Evolutionary conservation across 2,888 invertebrate genomes (phyloP).

Genomic region (Drosophila mayaguana): DNA sequence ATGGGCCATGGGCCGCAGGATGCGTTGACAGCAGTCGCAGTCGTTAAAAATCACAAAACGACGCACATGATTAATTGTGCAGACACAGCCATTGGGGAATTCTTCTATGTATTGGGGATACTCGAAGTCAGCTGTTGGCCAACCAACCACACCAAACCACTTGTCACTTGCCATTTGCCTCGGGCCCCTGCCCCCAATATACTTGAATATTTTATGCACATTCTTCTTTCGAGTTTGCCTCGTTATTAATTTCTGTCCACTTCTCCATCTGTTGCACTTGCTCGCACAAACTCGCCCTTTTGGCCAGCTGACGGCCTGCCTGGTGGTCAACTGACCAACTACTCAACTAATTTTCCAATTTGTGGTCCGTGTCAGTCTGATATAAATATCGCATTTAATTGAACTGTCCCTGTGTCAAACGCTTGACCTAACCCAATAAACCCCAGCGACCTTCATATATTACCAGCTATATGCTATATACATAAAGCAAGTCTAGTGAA

Average conservation of each 20-base stretch:
- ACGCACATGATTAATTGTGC: constrained; percentile 79
- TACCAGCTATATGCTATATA: constrained; percentile 46
- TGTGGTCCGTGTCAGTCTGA: constrained; percentile 68
- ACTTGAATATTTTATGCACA: constrained; percentile 50
- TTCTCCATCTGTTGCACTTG: constrained; percentile 21
- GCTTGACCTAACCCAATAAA: constrained; percentile 42
- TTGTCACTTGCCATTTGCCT: constrained; percentile 56
- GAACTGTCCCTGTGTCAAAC: constrained; percentile 55
- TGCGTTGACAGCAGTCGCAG: constrained; percentile 72
- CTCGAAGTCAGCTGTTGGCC: constrained; percentile 52
- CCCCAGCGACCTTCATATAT: constrained; percentile 38
- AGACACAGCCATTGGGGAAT: constrained; percentile 23
- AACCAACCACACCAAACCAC: constrained; percentile 36
- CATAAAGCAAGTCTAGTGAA: constrained; percentile 15
- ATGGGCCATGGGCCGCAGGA: constrained; percentile 51
- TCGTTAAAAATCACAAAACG: constrained; percentile 82
- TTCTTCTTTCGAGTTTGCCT: constrained; percentile 32
- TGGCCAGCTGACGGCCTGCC: constrained; percentile 1
- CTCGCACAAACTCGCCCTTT: constrained; percentile 6
- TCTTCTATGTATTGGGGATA: constrained; percentile 3
- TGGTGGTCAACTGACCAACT: constrained; percentile 2
- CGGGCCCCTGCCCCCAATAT: constrained; percentile 8
- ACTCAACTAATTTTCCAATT: constrained; percentile 66
- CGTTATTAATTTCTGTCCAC: constrained; percentile 64
- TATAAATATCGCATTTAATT: constrained; percentile 76